These are phyloP conservation scores for Numenius arquata DNA, from an alignment of 2,113 vertebrate species.

Conservation along the genomic window DNA sequence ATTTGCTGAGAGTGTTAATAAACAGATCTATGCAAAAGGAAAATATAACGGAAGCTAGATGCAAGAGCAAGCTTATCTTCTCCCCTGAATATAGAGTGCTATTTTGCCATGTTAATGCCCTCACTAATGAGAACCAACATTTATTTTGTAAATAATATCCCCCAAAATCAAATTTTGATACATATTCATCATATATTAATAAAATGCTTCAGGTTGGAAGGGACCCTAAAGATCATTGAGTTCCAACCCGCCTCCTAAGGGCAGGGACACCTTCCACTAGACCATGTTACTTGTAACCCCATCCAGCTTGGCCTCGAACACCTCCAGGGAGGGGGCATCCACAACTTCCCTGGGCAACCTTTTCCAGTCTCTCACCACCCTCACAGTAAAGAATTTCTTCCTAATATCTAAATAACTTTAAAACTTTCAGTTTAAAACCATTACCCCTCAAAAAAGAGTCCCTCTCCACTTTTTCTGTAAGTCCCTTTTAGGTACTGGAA, in stretches of 20 bases:
- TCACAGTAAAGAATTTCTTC: not conserved
- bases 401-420: not conserved
- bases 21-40: not conserved
- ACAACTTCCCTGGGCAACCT: not conserved
- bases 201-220: not conserved
- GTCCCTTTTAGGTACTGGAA: not conserved
- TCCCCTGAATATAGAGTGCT: not conserved
- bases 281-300: not conserved
- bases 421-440: not conserved
- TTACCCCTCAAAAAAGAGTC: not conserved
- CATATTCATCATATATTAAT: not conserved
- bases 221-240: not conserved
- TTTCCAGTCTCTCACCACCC: not conserved
- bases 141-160: not conserved
- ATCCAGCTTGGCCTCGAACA: not conserved
- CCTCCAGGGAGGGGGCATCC: not conserved
- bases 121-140: not conserved
- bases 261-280: not conserved
- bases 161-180: accelerated
- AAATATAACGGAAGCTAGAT: not conserved
- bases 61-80: not conserved
- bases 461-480: not conserved
- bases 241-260: not conserved
- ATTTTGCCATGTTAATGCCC: not conserved
- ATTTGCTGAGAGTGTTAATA: not conserved